Base-by-base conservation (phyloP, 2,113 vertebrate genomes). In the Lepus europaeus region DNA sequence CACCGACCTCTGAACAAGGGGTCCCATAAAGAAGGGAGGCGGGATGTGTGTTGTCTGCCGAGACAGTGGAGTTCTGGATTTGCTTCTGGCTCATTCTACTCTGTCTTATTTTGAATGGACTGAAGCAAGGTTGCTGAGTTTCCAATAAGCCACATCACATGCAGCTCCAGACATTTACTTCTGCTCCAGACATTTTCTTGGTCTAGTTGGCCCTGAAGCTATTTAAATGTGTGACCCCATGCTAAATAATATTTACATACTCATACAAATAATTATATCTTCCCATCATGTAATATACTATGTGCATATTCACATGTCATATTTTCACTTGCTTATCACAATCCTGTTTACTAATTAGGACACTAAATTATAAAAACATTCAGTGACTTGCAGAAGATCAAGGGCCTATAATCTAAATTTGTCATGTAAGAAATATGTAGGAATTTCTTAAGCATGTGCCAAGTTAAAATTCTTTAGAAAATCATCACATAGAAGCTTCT, bases 401-500 rank as follows among this genome's bases (percentile, higher is more conserved):
- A 45, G 39, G n/a, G 89, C 69, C 68, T 76, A 87, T 92, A 80
- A 76, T 64, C 20, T 86, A 70, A 92, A 82, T 25, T 9, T 56
- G 36, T 92, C 73, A 90, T 16, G 31, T 61, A 82, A 83, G 80
- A 96, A 92, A 82, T n/a, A 87, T 10, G 19, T 93, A 31, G 53
- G 31, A 68, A 91, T 84, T 91, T 91, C 78, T 93, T 94, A 61
- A 83, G 74, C 31, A 91, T 70, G 61, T 61, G 10, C 82, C 53
- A 80, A 94, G 19, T 53, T 79, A 89, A 93, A 92, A 80, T 82
- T 87, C 76, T 70, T 93, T 64, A 72, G 76, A 39, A 56, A 95
- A 80, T 36, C 22, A 77, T 56, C 45, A 87, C 1, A 1, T 64
- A 82, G 68, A 95, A 84, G 72, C 76, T 92, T 36, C 66, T 88